Base-by-base conservation (phyloP, 2,888 invertebrate species). In the Phaonia tiefii region DNA sequence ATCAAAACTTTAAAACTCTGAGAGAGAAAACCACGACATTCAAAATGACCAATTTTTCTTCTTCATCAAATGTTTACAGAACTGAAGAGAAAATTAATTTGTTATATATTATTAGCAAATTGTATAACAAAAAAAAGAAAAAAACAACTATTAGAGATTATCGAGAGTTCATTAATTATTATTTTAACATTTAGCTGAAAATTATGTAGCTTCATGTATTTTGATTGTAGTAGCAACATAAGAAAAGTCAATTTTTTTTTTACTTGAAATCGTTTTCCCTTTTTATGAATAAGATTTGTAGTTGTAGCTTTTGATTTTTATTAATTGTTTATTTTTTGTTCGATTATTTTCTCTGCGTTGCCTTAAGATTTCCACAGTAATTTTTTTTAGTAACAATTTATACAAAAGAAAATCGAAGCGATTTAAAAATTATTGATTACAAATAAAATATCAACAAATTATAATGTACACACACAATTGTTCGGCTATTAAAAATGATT, bases 401-500 rank as follows among this genome's bases (percentile, higher is more conserved):
- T 31, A 31, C 8, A 31, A 31, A 31, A 31, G 31, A 8, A 31
- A 31, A 31, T n/a, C n/a, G n/a, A n/a, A n/a, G n/a, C n/a, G n/a
- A 63, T 44, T 17, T 60, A 72, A 15, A 60, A 63, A 10, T 22
- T 13, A 63, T 42, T 63, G 63, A 37, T 39, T 54, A 56, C 58
- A 51, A 66, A 44, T 7, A 31, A 46, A 11, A 51, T 67, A 67
- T 51, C 46, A 67, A 46, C 25, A 67, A 49, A 31, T 54, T 63
- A 39, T 25, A 63, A 72, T 60, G 72, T 67, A 65, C 7, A 76
- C 54, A 79, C 13, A 71, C 46, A 56, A 10, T 11, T 60, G 11
- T 54, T 20, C 7, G 13, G 20, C 26, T 65, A 11, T 54, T 84
- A 89, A 69, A 89, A 89, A 80, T 90, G 90, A 83, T 90, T 86